Conservation (phyloP, 2,888 invertebrate species). For the Subacronicta megacephala region DNA sequence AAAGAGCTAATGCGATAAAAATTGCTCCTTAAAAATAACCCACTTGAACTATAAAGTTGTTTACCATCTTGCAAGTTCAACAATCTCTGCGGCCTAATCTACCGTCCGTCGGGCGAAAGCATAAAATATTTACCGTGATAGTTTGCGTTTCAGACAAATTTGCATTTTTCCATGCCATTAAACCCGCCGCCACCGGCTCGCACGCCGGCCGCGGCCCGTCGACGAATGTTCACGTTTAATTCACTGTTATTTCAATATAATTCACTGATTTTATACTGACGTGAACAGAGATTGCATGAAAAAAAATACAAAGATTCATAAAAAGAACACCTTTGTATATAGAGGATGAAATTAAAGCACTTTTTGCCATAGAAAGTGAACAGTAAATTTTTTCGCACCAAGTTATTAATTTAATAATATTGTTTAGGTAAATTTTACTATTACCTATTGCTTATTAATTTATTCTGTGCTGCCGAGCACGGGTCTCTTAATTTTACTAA, state of each 20-base stretch:
- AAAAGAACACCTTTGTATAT: too few species aligned
- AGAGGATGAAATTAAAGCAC: too few species aligned
- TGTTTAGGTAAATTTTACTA: too few species aligned
- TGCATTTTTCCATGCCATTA: conserved; percentile 81
- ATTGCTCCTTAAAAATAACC: background rate
- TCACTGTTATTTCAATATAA: conserved; percentile 43
- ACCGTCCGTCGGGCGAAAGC: conserved; percentile 25
- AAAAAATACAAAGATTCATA: background rate
- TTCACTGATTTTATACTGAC: conserved; percentile 38
- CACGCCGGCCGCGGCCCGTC: conserved; percentile 8
- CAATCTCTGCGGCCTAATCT: conserved; percentile 26
- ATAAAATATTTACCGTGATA: conserved; percentile 53
- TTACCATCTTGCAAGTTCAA: conserved; percentile 23
- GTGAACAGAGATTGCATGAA: conserved; percentile 13
- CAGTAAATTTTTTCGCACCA: too few species aligned
- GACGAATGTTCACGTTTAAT: conserved; percentile 20
- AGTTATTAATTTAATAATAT: too few species aligned
- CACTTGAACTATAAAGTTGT: conserved; percentile 12
- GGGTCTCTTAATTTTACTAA: too few species aligned
- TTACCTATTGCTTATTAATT: too few species aligned
- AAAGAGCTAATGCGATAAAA: background rate
- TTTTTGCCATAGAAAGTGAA: too few species aligned
- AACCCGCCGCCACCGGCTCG: conserved; percentile 44
- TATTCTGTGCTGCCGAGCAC: too few species aligned
- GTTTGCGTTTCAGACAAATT: conserved; percentile 73